These are phyloP conservation scores for Protaetia brevitarsis DNA, from an alignment of 1,140 invertebrate genomes.

Conservation along the genomic window DNA sequence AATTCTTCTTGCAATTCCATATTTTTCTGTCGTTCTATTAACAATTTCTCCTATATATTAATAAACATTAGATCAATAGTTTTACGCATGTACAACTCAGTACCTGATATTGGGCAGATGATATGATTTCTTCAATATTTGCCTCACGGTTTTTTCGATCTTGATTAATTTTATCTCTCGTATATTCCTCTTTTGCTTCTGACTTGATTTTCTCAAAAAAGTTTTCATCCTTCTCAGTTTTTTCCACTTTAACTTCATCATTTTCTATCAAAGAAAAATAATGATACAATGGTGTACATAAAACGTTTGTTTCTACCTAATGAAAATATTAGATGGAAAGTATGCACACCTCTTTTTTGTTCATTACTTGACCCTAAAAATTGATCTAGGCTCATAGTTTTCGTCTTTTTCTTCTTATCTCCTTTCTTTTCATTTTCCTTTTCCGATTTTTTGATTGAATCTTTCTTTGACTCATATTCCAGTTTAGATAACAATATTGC, in stretches of 20 bases:
- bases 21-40: constrained; percentile 66
- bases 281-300: too few species aligned
- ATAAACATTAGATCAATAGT: not conserved
- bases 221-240: constrained; percentile 45
- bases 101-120: constrained; percentile 42
- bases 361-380: constrained; percentile 49
- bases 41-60: constrained; percentile 56
- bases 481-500: constrained; percentile 66
- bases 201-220: constrained; percentile 69
- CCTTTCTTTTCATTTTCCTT: constrained; percentile 43
- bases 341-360: too few species aligned
- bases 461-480: constrained; percentile 65
- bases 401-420: constrained; percentile 63
- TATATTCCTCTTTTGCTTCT: constrained; percentile 62
- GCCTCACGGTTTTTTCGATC: constrained; percentile 48
- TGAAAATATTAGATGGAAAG: not conserved
- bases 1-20: constrained; percentile 59
- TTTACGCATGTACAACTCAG: not conserved
- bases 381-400: constrained; percentile 64
- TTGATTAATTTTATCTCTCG: constrained; percentile 64
- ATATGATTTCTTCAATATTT: constrained; percentile 43
- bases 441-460: constrained; percentile 51
- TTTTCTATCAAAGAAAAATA: not conserved
- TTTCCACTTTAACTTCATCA: constrained; percentile 18
- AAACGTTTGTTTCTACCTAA: not conserved